These are phyloP conservation scores for Pseudocheirus occidentalis DNA, from an alignment of 2,797 vertebrate genomes.

Conservation along the genomic window DNA sequence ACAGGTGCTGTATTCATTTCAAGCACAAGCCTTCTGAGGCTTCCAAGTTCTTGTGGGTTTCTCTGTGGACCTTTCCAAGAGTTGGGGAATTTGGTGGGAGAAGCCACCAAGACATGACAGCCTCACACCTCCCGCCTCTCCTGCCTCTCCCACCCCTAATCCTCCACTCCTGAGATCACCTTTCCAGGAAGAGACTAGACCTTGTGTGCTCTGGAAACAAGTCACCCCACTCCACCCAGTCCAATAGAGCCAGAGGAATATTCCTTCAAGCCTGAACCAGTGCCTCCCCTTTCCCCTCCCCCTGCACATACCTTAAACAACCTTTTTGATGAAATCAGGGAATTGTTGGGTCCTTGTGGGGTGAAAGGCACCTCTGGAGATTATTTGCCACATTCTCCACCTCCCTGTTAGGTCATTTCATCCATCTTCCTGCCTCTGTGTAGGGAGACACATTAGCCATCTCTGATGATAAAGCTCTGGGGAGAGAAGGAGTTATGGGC, in stretches of 20 bases:
- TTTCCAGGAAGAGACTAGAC: slow-evolving; percentile 57
- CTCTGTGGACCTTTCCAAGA: slow-evolving; percentile 77
- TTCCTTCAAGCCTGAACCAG: slow-evolving; percentile 41
- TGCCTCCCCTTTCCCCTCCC: slow-evolving; percentile 24
- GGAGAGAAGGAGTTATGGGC: background rate
- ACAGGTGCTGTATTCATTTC: slow-evolving; percentile 54
- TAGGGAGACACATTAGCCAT: background rate
- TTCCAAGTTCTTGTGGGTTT: slow-evolving; percentile 80
- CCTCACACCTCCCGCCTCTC: slow-evolving; percentile 28
- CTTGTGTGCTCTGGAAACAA: slow-evolving; percentile 75
- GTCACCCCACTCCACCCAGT: slow-evolving; percentile 67
- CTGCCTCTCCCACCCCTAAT: slow-evolving; percentile 58
- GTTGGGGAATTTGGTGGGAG: slow-evolving; percentile 72
- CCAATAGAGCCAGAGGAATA: slow-evolving; percentile 56
- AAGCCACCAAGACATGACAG: slow-evolving; percentile 64
- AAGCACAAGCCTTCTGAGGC: slow-evolving; percentile 64
- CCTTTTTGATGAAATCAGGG: background rate
- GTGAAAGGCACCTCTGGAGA: background rate
- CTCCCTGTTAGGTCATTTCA: background rate
- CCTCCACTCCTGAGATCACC: slow-evolving; percentile 55
- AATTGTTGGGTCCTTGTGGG: background rate
- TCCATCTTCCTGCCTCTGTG: background rate
- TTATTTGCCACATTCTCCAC: background rate
- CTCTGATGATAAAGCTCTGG: background rate
- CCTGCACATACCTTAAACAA: background rate